phyloP scores from a whole-genome alignment of 53 echinoderm and acorn worm genomes.

The Stichopus horrens region DNA sequence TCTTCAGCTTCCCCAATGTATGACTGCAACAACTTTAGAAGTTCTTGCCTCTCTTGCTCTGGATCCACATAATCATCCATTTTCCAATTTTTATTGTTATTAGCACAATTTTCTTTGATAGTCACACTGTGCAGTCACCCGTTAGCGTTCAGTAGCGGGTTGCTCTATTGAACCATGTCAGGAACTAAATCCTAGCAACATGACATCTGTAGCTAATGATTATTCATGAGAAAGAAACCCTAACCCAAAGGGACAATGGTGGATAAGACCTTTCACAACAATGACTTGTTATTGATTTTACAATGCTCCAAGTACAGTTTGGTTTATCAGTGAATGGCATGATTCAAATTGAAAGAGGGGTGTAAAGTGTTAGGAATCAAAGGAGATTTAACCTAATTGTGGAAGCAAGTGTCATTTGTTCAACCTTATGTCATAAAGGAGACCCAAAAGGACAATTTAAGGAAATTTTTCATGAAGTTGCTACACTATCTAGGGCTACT shows the following conservation, averaged over 20 bases:
- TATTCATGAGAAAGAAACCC: slow-evolving; percentile 32
- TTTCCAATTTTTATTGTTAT: neutral
- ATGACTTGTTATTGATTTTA: slow-evolving; percentile 15
- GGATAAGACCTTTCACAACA: neutral
- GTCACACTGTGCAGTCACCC: neutral
- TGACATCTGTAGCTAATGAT: neutral
- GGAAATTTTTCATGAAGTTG: too few species aligned
- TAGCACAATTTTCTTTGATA: neutral
- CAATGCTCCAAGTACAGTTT: slow-evolving; percentile 5
- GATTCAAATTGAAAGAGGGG: slow-evolving; percentile 25
- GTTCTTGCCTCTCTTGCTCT: slow-evolving; percentile 77
- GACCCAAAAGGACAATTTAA: too few species aligned
- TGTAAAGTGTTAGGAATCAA: neutral
- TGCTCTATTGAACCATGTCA: neutral
- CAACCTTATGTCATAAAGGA: too few species aligned
- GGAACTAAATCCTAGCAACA: slow-evolving; percentile 38
- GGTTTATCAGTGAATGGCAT: neutral
- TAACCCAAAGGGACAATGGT: neutral
- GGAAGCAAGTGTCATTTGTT: neutral
- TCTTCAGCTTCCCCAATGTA: slow-evolving; percentile 91
- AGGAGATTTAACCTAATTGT: neutral
- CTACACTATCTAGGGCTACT: too few species aligned
- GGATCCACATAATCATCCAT: slow-evolving; percentile 93
- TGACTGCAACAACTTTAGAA: slow-evolving; percentile 83
- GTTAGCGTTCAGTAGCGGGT: neutral